Conservation (phyloP, 64 coral and sea anemone genomes). For the Anthopleura sola region DNA sequence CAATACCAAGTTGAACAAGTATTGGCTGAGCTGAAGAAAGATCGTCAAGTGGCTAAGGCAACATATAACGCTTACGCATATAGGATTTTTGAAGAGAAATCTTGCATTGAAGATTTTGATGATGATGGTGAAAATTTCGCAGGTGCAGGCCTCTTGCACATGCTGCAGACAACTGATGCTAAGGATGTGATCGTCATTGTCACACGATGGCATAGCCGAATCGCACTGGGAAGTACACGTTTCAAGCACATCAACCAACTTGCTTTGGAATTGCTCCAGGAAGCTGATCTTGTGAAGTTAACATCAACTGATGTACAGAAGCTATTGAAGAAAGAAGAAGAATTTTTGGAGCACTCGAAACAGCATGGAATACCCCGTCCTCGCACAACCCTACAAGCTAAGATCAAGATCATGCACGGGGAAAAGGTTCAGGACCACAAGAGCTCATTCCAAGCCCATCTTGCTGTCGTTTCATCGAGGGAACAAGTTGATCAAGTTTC, state of each 20-base stretch:
- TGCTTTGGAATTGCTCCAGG: neutral
- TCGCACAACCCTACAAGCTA: neutral
- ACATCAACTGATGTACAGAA: neutral
- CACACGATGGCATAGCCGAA: neutral
- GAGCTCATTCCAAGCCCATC: conserved; percentile 11
- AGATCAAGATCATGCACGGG: neutral
- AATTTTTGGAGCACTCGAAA: neutral
- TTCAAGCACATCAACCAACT: neutral
- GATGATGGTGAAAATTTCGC: neutral
- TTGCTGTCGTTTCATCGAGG: neutral
- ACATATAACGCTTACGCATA: neutral
- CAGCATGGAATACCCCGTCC: neutral
- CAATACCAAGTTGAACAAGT: neutral
- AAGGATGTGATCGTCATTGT: neutral
- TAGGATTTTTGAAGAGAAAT: neutral
- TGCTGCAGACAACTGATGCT: neutral
- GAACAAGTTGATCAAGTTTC: neutral
- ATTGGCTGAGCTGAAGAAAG: neutral
- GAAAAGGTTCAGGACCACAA: neutral
- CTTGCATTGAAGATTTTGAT: neutral
- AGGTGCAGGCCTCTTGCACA: neutral
- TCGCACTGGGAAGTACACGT: neutral
- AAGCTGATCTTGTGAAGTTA: neutral
- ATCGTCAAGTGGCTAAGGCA: neutral
- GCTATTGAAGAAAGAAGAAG: neutral